Base-by-base conservation (phyloP, 2,888 invertebrate genomes). In the Pollenia amentaria region DNA sequence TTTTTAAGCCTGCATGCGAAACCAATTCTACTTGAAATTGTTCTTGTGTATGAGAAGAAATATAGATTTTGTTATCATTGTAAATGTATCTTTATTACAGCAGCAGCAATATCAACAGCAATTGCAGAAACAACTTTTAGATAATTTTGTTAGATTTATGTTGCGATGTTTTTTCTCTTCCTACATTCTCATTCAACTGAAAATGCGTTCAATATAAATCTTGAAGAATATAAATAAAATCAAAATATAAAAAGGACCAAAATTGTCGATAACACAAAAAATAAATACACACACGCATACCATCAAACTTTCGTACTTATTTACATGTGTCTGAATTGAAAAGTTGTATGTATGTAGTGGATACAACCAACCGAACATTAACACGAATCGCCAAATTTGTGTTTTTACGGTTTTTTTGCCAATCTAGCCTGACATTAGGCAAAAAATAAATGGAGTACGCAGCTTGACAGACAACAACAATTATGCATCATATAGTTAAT, bases 111-210 rank as follows among this genome's bases (percentile, higher is more conserved):
- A 44, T 7, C 29, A 29, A 29, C 29, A 44, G 29, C 40, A 77
- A 76, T 64, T 14, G 42, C 53, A 42, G 44, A 29, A 55, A 77
- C 53, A n/a, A 65, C 67, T 72, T 70, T 65, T 53, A 42, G 77
- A 69, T 70, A 51, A 70, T 55, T 53, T 53, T 82, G 62, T 60
- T 16, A 69, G 81, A 85, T 81, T 81, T 85, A 85, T 69, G 81
- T 53, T 38, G 51, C 62, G 81, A 73, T 81, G 67, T 77, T 76
- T 48, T 70, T 73, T 53, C n/a, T 38, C 60, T 48, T 44, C 3
- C 29, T 29, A 48, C 1, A 60, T 60, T 57, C 55, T 38, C 18
- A 51, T 76, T 69, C 76, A 64, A 64, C 12, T 44, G 46, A 62
- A 76, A 64, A 46, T 76, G 60, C 38, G 18, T 82, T 60, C 53